A percentile compares a stretch with the other conserved stretches of the same genome.
Conservation (phyloP, 2,888 invertebrate species). For the Drosophila anceps region DNA sequence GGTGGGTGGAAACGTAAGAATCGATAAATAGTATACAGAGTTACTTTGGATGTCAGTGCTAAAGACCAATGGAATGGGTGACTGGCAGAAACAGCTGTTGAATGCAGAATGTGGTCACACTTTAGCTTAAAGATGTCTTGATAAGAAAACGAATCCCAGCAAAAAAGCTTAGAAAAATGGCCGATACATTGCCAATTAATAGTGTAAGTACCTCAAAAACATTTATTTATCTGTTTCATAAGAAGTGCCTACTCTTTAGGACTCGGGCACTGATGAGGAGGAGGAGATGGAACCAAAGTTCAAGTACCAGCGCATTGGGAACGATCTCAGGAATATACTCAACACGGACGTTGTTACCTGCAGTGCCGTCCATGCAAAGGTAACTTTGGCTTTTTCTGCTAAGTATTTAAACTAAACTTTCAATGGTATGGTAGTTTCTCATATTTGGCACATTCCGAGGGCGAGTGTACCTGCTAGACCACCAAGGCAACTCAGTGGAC, state of each 20-base stretch:
- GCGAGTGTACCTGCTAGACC: conserved; percentile 94
- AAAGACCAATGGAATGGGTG: neutral
- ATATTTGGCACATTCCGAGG: conserved; percentile 97
- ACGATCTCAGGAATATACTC: conserved; percentile 94
- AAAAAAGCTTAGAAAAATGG: conserved; percentile 33
- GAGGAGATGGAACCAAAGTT: conserved; percentile 93
- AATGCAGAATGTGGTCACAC: conserved; percentile 37
- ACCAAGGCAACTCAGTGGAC: conserved; percentile 92
- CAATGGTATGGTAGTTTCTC: conserved; percentile 88
- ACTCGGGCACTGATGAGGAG: conserved; percentile 81
- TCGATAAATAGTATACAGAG: conserved; percentile 8
- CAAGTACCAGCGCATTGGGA: conserved; percentile 95
- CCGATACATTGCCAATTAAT: conserved; percentile 43
- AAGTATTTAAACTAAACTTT: neutral
- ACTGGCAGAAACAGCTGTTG: conserved; percentile 44
- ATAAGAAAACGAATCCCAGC: conserved; percentile 41
- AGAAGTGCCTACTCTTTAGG: conserved; percentile 23
- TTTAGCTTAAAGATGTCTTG: conserved; percentile 41
- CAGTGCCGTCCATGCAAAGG: conserved; percentile 96
- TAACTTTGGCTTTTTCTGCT: conserved; percentile 75
- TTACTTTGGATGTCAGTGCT: neutral
- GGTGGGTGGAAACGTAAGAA: neutral
- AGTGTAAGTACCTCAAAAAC: conserved; percentile 34
- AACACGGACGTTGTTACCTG: conserved; percentile 94
- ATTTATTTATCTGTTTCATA: neutral